Conservation (phyloP, 2,113 vertebrate species). For the Ia io region DNA sequence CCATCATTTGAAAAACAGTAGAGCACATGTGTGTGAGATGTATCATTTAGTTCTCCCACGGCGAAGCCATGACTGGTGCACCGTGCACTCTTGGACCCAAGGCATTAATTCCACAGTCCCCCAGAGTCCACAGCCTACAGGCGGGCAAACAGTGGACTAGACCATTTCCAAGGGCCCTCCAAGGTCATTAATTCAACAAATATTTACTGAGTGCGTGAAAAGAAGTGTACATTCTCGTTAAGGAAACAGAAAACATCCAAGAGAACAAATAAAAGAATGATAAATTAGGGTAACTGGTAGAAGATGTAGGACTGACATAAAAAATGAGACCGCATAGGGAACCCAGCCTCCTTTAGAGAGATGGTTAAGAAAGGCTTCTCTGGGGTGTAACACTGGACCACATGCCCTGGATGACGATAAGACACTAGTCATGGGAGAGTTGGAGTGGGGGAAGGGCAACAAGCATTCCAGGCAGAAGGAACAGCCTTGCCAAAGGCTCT, state of each 20-base stretch:
- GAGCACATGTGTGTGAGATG: not conserved
- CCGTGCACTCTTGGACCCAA: not conserved
- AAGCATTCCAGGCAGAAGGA: not conserved
- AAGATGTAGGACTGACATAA: not conserved
- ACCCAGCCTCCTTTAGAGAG: not conserved
- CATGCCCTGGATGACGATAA: not conserved
- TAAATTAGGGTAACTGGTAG: not conserved
- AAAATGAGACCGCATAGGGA: not conserved
- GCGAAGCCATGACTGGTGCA: not conserved
- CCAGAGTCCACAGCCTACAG: not conserved
- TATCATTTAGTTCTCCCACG: not conserved
- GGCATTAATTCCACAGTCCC: not conserved
- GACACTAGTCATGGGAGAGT: not conserved
- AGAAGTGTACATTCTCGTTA: not conserved
- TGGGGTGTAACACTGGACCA: not conserved
- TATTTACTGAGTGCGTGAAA: not conserved
- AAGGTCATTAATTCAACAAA: constrained; percentile 26
- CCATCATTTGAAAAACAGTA: not conserved
- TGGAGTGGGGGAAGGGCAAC: not conserved
- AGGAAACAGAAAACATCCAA: constrained; percentile 26
- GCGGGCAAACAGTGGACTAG: not conserved
- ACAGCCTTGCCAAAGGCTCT: not conserved
- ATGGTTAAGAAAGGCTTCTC: not conserved
- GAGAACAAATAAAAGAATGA: not conserved
- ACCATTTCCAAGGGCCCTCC: not conserved